A percentile compares a stretch with the other conserved stretches of the same genome.
These are phyloP conservation scores for Colletes gigas DNA, from an alignment of 1,140 invertebrate species.

Conservation along the genomic window DNA sequence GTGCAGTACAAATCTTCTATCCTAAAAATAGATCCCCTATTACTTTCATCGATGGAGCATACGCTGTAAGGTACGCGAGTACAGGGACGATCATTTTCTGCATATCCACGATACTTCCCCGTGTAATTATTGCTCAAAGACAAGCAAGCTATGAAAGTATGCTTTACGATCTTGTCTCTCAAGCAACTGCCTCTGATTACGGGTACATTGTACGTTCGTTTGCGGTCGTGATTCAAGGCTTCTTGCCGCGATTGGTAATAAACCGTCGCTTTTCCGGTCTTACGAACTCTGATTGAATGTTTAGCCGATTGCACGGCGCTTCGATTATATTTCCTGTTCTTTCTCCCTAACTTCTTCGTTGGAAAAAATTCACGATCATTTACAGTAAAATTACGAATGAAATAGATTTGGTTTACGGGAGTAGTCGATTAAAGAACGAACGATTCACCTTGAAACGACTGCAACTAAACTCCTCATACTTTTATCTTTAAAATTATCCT, in stretches of 20 bases:
- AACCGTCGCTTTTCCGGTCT: slow-evolving; percentile 31
- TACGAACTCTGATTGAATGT: slow-evolving; percentile 19
- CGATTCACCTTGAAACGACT: too few relatives aligned
- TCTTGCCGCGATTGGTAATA: not conserved
- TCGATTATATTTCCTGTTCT: not conserved
- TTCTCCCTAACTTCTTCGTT: not conserved
- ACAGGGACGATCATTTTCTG: slow-evolving; percentile 29
- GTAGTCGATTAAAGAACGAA: too few relatives aligned
- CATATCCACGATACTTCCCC: slow-evolving; percentile 14
- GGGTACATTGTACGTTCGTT: slow-evolving; percentile 32
- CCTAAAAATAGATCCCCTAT: slow-evolving; percentile 1
- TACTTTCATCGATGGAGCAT: slow-evolving; percentile 11
- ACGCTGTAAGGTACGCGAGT: not conserved
- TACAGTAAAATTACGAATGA: too few relatives aligned
- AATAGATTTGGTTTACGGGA: too few relatives aligned
- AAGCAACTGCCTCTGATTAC: slow-evolving; percentile 41
- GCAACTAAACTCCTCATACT: too few relatives aligned
- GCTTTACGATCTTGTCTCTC: slow-evolving; percentile 46
- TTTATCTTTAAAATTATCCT: too few relatives aligned
- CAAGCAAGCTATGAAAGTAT: slow-evolving; percentile 25
- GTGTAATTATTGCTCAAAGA: slow-evolving; percentile 47
- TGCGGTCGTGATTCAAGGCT: slow-evolving; percentile 27
- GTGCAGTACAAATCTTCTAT: not conserved
- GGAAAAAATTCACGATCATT: too few relatives aligned
- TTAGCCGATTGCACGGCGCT: not conserved